phyloP scores from a whole-genome alignment of 2,797 vertebrate species.

The Gallinago stenura region DNA sequence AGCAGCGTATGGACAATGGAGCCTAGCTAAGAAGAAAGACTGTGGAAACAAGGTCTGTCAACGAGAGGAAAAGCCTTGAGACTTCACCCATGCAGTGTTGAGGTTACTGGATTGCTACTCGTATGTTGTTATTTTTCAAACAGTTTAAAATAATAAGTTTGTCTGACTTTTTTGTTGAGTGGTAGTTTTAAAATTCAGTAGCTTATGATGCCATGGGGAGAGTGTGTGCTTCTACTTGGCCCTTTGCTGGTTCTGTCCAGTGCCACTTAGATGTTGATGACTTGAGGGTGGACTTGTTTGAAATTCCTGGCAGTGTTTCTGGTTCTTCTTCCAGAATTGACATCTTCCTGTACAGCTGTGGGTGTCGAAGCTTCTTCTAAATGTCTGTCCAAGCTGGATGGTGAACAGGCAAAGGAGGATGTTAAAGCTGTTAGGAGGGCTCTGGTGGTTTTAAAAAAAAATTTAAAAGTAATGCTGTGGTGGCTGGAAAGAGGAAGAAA shows the following conservation, averaged over 20 bases:
- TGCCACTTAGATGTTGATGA: background rate
- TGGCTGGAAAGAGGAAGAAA: background rate
- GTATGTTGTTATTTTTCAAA: no score
- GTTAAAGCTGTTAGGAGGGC: background rate
- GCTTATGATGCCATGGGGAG: no score
- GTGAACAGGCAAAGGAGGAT: background rate
- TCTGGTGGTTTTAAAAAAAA: background rate
- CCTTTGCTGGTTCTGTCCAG: background rate
- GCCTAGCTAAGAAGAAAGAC: background rate
- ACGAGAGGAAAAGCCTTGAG: background rate
- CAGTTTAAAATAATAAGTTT: background rate
- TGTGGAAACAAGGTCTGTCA: background rate
- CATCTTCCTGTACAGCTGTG: rapidly evolving
- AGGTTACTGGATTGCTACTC: background rate
- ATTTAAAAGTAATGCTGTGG: no score
- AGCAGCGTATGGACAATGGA: background rate
- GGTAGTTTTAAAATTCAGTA: background rate
- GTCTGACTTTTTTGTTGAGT: background rate
- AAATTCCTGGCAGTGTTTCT: background rate
- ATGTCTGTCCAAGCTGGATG: background rate
- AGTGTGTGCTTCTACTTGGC: rapidly evolving
- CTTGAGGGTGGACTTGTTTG: background rate
- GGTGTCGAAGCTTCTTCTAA: no score
- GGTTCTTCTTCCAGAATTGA: background rate
- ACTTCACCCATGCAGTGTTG: rapidly evolving